phyloP scores from a whole-genome alignment of 2,888 invertebrate genomes.

The Eulithis prunata region DNA sequence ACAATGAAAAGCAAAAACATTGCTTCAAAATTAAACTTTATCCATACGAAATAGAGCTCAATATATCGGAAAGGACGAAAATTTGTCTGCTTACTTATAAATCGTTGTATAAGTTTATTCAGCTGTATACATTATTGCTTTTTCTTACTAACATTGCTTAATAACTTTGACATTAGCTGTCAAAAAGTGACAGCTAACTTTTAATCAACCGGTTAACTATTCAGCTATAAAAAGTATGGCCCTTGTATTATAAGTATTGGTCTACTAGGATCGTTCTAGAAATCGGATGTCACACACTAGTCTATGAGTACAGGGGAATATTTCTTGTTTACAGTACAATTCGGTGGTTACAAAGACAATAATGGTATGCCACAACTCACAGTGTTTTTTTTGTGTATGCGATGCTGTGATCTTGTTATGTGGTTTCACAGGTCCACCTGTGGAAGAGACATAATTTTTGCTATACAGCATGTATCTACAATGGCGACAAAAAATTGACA shows the following conservation, averaged over 20 bases:
- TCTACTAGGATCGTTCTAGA: conserved; percentile 24
- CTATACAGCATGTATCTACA: no score
- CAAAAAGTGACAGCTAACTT: no score
- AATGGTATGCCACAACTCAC: conserved; percentile 63
- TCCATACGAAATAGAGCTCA: conserved; percentile 11
- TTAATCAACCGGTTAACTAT: no score
- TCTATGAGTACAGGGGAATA: conserved; percentile 32
- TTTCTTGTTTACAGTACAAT: conserved; percentile 26
- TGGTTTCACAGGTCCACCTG: conserved; percentile 55
- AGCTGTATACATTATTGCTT: no score
- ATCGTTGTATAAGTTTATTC: no score
- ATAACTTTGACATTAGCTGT: no score
- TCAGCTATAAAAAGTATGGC: no score
- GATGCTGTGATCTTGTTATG: conserved; percentile 60
- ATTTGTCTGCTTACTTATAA: no score
- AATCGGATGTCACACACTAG: conserved; percentile 23
- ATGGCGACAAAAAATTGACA: no score
- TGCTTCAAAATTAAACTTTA: conserved; percentile 18
- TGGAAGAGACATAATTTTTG: conserved; percentile 10
- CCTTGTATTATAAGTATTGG: conserved; percentile 15
- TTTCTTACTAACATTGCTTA: no score
- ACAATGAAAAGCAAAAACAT: conserved; percentile 5
- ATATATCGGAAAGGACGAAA: conserved; percentile 18
- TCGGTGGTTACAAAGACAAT: conserved; percentile 41
- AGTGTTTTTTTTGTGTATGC: conserved; percentile 68